Conservation (phyloP, 2,888 invertebrate species). For the Nephrocerus scutellatus region DNA sequence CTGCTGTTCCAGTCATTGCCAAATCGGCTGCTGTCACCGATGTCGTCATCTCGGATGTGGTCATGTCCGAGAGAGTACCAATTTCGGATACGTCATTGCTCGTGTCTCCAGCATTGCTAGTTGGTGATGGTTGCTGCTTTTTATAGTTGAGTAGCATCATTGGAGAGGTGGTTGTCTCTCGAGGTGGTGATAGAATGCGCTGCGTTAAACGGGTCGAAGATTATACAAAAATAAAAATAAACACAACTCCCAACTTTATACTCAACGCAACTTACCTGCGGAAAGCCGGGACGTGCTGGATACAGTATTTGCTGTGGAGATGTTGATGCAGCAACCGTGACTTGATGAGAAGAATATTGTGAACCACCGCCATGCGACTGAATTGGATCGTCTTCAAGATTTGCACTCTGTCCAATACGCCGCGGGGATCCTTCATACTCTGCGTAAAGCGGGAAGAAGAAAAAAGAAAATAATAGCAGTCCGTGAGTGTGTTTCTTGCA, state of each 20-base stretch:
- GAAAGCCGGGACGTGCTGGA: constrained; percentile 80
- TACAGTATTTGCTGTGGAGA: constrained; percentile 61
- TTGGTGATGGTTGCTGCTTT: constrained; percentile 30
- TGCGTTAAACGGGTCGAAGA: constrained; percentile 15
- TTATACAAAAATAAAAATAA: constrained; percentile 9
- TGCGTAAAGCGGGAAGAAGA: constrained; percentile 59
- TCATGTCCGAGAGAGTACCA: constrained; percentile 46
- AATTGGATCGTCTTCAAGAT: constrained; percentile 2
- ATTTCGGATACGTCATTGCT: constrained; percentile 48
- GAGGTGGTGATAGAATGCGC: constrained; percentile 44
- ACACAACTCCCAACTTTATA: constrained; percentile 15
- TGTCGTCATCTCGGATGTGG: constrained; percentile 40
- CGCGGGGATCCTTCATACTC: constrained; percentile 86
- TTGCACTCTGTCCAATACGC: constrained; percentile 62
- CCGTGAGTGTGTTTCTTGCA: constrained; percentile 1
- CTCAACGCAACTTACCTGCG: constrained; percentile 56
- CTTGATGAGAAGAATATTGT: constrained; percentile 17
- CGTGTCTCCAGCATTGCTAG: constrained; percentile 46
- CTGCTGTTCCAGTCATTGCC: constrained; percentile 16
- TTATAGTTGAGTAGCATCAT: constrained; percentile 29
- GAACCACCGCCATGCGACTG: constrained; percentile 7
- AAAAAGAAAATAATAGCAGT: constrained; percentile 1
- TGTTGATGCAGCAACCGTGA: constrained; percentile 51
- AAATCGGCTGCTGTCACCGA: constrained; percentile 13
- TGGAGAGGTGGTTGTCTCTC: constrained; percentile 36